phyloP scores from a whole-genome alignment of 2,113 vertebrate species.

The Bolborhynchus lineola region DNA sequence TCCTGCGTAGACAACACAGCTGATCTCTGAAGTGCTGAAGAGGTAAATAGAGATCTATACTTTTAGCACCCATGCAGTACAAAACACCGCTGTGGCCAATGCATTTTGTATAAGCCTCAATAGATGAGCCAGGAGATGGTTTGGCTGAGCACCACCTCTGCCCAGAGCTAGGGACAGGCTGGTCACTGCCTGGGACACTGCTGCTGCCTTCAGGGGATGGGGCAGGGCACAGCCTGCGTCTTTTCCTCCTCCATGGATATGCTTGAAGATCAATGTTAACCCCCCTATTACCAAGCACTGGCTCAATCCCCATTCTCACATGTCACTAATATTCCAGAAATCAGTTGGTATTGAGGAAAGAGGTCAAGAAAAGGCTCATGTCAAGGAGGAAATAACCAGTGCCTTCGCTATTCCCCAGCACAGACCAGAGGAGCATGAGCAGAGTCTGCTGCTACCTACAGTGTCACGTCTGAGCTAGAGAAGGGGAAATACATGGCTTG shows the following conservation, averaged over 20 bases:
- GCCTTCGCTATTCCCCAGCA: fast-evolving
- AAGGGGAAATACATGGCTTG: background rate
- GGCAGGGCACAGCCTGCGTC: background rate
- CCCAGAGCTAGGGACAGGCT: background rate
- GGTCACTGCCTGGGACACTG: background rate
- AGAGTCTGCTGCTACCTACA: background rate
- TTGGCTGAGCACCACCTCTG: background rate
- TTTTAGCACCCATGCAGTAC: background rate
- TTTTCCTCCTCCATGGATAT: background rate
- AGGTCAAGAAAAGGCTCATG: background rate
- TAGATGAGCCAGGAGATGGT: background rate
- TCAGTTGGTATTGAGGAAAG: fast-evolving
- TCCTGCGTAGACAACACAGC: background rate
- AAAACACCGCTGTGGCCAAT: background rate
- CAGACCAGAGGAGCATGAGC: background rate
- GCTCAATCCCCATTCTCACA: fast-evolving
- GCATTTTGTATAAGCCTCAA: background rate
- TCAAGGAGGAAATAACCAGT: background rate
- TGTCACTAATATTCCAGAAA: background rate
- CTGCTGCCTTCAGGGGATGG: background rate
- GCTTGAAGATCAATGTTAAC: background rate
- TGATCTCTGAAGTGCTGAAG: background rate
- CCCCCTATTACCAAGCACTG: fast-evolving
- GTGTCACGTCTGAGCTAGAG: background rate
- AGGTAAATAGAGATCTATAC: background rate